Conservation (phyloP, 2,797 vertebrate species). For the Notamacropus eugenii region DNA sequence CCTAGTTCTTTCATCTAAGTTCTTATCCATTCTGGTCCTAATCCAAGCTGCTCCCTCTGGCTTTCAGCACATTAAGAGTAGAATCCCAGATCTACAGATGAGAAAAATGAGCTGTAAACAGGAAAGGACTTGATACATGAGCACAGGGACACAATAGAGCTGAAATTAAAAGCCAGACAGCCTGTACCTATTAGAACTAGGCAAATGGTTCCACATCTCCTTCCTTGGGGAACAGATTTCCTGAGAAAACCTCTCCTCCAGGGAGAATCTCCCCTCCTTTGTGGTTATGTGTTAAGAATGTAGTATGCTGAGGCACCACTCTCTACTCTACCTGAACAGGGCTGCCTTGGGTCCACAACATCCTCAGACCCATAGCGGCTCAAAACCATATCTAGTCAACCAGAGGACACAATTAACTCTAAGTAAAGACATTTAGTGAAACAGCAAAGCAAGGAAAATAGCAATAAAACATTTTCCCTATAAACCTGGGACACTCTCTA, state of each 20-base stretch:
- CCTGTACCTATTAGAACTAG: not conserved
- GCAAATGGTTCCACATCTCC: not conserved
- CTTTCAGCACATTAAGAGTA: not conserved
- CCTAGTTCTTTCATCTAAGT: not conserved
- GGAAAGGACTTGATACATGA: not conserved
- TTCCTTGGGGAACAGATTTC: rapidly evolving
- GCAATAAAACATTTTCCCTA: not conserved
- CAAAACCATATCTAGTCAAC: not conserved
- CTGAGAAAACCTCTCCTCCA: not conserved
- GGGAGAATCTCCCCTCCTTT: not conserved
- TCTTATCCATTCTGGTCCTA: not conserved
- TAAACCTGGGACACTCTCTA: not conserved
- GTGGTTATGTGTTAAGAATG: not conserved
- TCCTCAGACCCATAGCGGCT: not conserved
- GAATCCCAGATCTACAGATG: not conserved
- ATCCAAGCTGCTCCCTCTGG: not conserved
- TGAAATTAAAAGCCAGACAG: not conserved
- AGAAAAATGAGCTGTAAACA: not conserved
- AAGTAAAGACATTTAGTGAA: not conserved
- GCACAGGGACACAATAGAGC: not conserved
- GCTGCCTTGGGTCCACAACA: not conserved
- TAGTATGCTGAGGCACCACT: not conserved
- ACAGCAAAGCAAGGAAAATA: not conserved
- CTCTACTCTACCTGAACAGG: not conserved
- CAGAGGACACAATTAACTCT: not conserved